These are phyloP conservation scores for Eustalomyia histrio DNA, from an alignment of 2,888 invertebrate genomes.

Conservation along the genomic window DNA sequence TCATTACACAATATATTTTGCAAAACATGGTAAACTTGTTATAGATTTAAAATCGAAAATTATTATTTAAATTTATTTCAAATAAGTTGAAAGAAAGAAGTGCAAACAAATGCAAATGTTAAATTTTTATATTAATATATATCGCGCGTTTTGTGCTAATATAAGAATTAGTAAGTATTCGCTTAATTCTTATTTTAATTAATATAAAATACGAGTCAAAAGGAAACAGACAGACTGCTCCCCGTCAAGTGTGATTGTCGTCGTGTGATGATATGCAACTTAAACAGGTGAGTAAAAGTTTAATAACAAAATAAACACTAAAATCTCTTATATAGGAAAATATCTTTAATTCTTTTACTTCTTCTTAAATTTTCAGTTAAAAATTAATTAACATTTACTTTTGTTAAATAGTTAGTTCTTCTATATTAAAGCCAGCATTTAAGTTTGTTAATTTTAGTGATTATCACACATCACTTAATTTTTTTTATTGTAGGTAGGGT, in stretches of 20 bases:
- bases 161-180: constrained; percentile 48
- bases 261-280: constrained; percentile 79
- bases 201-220: constrained; percentile 29
- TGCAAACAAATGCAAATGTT: constrained; percentile 52
- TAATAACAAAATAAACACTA: too few species aligned
- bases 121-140: constrained; percentile 41
- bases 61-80: constrained; percentile 30
- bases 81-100: constrained; percentile 8
- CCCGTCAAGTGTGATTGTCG: constrained; percentile 77
- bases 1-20: constrained; percentile 38
- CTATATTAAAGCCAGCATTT: too few species aligned
- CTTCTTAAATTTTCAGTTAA: too few species aligned
- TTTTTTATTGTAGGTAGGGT: too few species aligned
- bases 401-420: too few species aligned
- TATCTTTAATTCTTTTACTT: too few species aligned
- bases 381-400: too few species aligned
- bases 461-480: too few species aligned
- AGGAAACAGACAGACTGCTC: constrained; percentile 48
- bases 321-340: too few species aligned
- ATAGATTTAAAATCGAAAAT: constrained; percentile 44
- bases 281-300: constrained; percentile 75
- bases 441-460: too few species aligned
- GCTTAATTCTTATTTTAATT: constrained; percentile 40
- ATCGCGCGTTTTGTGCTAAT: constrained; percentile 52
- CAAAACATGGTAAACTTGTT: constrained; percentile 58